Base-by-base conservation (phyloP, 1,140 invertebrate species). In the Calosoma granatense region DNA sequence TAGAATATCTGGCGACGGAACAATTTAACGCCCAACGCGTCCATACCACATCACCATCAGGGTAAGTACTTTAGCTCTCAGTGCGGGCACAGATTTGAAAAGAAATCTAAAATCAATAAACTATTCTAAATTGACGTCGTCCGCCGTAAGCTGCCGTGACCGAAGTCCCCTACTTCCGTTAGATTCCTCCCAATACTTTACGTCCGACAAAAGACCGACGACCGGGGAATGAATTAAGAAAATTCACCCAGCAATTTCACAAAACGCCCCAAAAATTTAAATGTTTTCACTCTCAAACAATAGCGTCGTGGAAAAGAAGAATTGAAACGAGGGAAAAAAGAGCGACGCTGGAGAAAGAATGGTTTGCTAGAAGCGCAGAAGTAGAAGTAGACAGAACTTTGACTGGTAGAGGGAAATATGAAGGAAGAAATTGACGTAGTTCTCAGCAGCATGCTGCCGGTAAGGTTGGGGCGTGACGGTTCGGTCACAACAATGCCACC, bases 21-120 rank as follows among this genome's bases (percentile, higher is more conserved):
- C 41, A 47, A 47, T 47, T 47, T 47, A 47, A 47, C 41, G 41
- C 41, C 41, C 17, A 47, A 47, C 3, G n/a, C n/a, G n/a, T n/a
- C n/a, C 41, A 17, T 12, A 47, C 41, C 41, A 17, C 41, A 47
- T 47, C 41, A 47, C n/a, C 26, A 47, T 9, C 17, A 47, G 3
- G 17, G 41, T 47, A 47, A 36, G 26, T 36, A 36, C 26, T 36
- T 36, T 36, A 36, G n/a, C 17, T 12, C 41, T 3, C 3, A 17
- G 41, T 17, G 3, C 9, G 15, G 6, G 41, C 41, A 9, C 41
- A 47, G 41, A 47, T 47, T 47, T 47, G 41, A 47, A 47, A 47
- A 47, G 41, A 47, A 47, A 47, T 47, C 41, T 47, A 47, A 47
- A 47, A 47, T 47, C 41, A 47, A 47, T 47, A 47, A 47, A 47